These are phyloP conservation scores for Vulpes ferrilata DNA, from an alignment of 2,113 vertebrate species.

Conservation along the genomic window DNA sequence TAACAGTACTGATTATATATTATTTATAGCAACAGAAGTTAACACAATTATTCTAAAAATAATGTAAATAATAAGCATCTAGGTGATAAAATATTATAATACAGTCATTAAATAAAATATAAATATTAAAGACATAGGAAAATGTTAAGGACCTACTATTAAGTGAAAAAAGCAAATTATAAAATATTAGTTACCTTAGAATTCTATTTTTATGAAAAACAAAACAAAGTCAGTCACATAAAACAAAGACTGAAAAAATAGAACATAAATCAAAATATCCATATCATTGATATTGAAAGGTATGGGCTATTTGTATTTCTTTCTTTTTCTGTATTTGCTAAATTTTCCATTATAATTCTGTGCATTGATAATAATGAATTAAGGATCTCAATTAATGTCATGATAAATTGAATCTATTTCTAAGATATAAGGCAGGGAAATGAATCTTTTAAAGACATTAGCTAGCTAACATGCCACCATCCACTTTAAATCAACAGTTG, in stretches of 20 bases:
- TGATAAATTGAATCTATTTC: background rate
- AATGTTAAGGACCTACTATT: background rate
- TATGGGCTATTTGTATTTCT: background rate
- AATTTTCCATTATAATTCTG: background rate
- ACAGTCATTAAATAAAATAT: background rate
- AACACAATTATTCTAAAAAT: conserved; percentile 10
- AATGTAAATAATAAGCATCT: background rate
- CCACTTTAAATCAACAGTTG: background rate
- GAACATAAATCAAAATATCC: background rate
- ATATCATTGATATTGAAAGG: background rate
- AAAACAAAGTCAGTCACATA: background rate
- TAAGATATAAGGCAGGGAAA: background rate
- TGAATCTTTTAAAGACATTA: background rate
- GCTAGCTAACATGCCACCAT: background rate
- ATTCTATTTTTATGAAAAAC: background rate
- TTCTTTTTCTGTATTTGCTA: background rate
- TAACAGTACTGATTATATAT: background rate
- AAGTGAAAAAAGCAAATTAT: background rate
- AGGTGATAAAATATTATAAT: background rate
- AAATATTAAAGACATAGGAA: conserved; percentile 3
- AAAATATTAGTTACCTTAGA: background rate
- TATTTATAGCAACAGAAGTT: background rate
- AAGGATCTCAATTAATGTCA: background rate
- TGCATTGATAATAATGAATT: background rate
- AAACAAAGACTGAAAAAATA: background rate